Percentiles rank a stretch among this genome's conserved stretches.
Evolutionary conservation across 2,113 vertebrate species (phyloP).

Genomic region (Saguinus midas): DNA sequence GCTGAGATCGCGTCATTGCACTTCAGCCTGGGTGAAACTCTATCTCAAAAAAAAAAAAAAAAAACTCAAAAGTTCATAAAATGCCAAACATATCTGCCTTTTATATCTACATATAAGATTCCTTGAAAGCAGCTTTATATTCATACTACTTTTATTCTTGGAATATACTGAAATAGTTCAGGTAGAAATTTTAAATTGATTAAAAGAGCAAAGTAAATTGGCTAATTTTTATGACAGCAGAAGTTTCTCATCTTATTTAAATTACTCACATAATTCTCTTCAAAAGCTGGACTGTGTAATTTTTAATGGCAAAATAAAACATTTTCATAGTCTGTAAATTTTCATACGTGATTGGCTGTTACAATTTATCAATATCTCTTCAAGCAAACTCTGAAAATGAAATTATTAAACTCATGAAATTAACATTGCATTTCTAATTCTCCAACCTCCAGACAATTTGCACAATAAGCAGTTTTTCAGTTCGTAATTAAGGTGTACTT

Average conservation of each 20-base stretch:
- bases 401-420: constrained; percentile 72
- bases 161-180: constrained; percentile 66
- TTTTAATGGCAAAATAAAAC: constrained; percentile 78
- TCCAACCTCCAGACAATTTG: constrained; percentile 48
- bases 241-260: constrained; percentile 70
- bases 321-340: constrained; percentile 74
- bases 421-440: constrained; percentile 75
- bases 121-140: constrained; percentile 57
- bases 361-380: constrained; percentile 73
- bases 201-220: constrained; percentile 58
- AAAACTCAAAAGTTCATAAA: not conserved
- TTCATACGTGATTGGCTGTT: constrained; percentile 72
- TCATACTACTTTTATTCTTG: constrained; percentile 47
- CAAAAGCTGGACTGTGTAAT: constrained; percentile 60
- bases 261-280: constrained; percentile 63
- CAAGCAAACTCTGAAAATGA: constrained; percentile 72
- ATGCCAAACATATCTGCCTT: constrained; percentile 39
- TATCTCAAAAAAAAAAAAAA: not conserved
- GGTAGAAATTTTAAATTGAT: constrained; percentile 69
- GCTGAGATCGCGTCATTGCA: too few species aligned
- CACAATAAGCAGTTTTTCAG: constrained; percentile 62
- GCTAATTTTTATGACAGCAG: constrained; percentile 63
- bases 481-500: constrained; percentile 69
- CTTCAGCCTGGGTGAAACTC: too few species aligned
- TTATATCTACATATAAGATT: constrained; percentile 37